Evolutionary conservation across 2,888 invertebrate genomes (phyloP).

Genomic region (Netelia inedita): DNA sequence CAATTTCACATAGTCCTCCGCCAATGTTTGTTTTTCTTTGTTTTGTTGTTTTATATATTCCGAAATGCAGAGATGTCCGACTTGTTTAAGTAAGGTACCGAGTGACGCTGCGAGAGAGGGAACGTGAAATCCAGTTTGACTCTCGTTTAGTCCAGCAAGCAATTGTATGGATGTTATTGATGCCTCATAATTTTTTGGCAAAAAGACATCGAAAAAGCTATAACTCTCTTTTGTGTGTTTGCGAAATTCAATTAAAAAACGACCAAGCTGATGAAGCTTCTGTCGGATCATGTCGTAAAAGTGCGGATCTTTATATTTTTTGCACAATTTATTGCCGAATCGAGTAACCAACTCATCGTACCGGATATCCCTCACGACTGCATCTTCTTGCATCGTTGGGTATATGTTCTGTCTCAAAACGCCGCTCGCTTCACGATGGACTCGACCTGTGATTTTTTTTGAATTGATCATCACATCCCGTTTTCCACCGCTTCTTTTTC

Average conservation of each 20-base stretch:
- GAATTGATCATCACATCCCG: neutral
- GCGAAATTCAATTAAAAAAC: conserved; percentile 52
- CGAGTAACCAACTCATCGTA: conserved; percentile 57
- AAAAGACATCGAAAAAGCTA: conserved; percentile 57
- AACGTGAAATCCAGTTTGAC: conserved; percentile 37
- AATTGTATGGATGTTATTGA: conserved; percentile 53
- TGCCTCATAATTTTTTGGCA: conserved; percentile 59
- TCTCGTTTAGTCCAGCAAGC: conserved; percentile 57
- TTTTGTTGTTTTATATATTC: conserved; percentile 61
- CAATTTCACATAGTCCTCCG: conserved; percentile 65
- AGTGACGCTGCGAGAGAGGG: conserved; percentile 64
- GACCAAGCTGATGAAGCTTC: conserved; percentile 57
- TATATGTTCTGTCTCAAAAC: conserved; percentile 49
- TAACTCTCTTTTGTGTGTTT: neutral
- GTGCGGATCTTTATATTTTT: conserved; percentile 57
- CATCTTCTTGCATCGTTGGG: conserved; percentile 56
- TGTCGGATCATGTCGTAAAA: conserved; percentile 64
- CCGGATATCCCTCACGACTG: conserved; percentile 35
- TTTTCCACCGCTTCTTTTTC: conserved; percentile 2
- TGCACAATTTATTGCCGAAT: conserved; percentile 64
- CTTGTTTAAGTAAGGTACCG: conserved; percentile 61
- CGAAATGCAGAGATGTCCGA: conserved; percentile 55
- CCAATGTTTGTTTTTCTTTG: conserved; percentile 51
- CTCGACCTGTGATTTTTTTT: conserved; percentile 38
- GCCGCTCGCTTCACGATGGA: conserved; percentile 41